Percentiles rank a stretch among this genome's conserved stretches.
phyloP scores from a whole-genome alignment of 2,113 vertebrate species.

The Ranitomeya imitator region DNA sequence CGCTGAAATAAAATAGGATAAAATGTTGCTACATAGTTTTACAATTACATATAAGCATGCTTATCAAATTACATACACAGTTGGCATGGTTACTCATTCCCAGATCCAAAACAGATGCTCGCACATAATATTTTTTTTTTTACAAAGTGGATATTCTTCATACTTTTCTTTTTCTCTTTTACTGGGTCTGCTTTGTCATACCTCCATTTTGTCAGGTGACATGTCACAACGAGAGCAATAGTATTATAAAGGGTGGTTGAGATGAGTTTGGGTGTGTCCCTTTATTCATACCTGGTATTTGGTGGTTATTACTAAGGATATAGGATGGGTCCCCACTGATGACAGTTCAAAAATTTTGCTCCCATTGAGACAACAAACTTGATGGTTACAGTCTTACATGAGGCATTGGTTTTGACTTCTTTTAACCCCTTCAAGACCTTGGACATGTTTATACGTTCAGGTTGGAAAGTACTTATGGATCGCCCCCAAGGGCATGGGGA shows the following conservation, averaged over 20 bases:
- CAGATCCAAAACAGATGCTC: conserved; percentile 55
- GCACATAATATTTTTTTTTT: conserved; percentile 46
- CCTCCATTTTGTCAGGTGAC: neutral
- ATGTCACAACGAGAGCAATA: neutral
- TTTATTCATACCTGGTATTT: no score
- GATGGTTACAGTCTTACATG: no score
- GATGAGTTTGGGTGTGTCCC: no score
- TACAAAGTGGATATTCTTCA: conserved; percentile 30
- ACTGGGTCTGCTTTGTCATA: neutral
- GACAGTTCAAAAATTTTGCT: no score
- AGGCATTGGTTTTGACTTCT: no score
- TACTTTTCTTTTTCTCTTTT: conserved; percentile 30
- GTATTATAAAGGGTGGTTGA: neutral
- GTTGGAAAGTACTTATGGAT: no score
- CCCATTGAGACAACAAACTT: no score
- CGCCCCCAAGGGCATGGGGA: no score
- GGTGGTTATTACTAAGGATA: no score
- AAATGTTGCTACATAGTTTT: conserved; percentile 53
- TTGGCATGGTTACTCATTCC: conserved; percentile 52
- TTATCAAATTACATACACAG: conserved; percentile 55
- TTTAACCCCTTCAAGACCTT: no score
- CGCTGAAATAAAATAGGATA: conserved; percentile 48
- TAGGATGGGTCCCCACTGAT: no score
- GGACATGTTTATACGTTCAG: no score
- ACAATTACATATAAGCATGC: conserved; percentile 48